These are phyloP conservation scores for Chymomyza caudatula DNA, from an alignment of 2,888 invertebrate species.

Conservation along the genomic window DNA sequence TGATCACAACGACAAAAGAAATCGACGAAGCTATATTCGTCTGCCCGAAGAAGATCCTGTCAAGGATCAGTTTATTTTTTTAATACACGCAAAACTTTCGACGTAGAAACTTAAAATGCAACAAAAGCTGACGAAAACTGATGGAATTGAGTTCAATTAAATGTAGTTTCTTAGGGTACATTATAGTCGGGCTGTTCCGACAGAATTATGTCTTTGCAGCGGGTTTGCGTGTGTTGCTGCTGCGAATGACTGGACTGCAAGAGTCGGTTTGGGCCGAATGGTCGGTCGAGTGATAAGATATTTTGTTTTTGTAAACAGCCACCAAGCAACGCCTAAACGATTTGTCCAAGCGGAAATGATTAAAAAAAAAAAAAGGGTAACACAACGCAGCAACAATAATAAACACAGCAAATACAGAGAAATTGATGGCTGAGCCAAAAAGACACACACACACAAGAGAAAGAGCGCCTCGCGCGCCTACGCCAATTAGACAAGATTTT, in stretches of 20 bases:
- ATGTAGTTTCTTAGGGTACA: too few relatives aligned
- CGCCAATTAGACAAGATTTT: constrained; percentile 62
- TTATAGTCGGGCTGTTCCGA: too few relatives aligned
- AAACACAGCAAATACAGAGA: constrained; percentile 7
- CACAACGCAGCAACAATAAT: constrained; percentile 5
- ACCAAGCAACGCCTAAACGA: constrained; percentile 24
- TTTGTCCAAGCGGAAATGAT: constrained; percentile 53
- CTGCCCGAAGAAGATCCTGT: too few relatives aligned
- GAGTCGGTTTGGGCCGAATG: constrained; percentile 16
- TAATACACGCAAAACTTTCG: too few relatives aligned
- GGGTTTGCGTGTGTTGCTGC: constrained; percentile 2
- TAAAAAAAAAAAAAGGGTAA: constrained; percentile 22
- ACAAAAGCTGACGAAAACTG: too few relatives aligned
- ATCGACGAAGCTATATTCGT: too few relatives aligned
- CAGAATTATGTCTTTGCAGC: not conserved
- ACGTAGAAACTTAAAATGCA: too few relatives aligned
- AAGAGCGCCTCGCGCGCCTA: constrained; percentile 50
- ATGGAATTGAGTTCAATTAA: too few relatives aligned
- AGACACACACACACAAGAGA: constrained; percentile 5
- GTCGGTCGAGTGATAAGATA: constrained; percentile 39
- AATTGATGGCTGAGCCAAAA: too few relatives aligned
- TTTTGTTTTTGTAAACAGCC: not conserved
- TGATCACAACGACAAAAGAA: too few relatives aligned
- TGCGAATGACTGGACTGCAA: too few relatives aligned
- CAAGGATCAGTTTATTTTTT: too few relatives aligned